Evolutionary conservation across 2,888 invertebrate species (phyloP).

Genomic region (Dicyrtomina minuta): DNA sequence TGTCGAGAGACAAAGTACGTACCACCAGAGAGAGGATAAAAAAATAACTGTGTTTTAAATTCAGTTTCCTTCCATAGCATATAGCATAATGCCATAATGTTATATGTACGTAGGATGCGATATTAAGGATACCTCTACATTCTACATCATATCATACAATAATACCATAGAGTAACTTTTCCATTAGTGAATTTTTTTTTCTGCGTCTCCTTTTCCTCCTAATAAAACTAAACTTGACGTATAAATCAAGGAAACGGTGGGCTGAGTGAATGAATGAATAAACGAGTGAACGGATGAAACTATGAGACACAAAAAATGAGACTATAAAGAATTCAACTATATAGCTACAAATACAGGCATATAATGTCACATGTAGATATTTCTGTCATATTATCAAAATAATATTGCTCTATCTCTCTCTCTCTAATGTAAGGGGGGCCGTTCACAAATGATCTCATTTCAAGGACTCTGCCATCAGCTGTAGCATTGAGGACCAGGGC

Average conservation of each 20-base stretch:
- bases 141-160: too few relatives aligned
- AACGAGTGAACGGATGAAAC: slow-evolving; percentile 9
- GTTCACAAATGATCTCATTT: too few relatives aligned
- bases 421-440: background rate
- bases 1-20: background rate
- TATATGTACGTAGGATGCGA: too few relatives aligned
- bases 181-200: slow-evolving; percentile 11
- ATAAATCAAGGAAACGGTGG: slow-evolving; percentile 13
- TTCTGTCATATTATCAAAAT: too few relatives aligned
- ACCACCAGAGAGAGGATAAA: background rate
- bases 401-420: background rate
- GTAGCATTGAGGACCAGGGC: too few relatives aligned
- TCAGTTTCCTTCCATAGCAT: background rate
- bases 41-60: background rate
- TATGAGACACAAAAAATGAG: slow-evolving; percentile 3
- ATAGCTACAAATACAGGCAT: background rate
- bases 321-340: too few relatives aligned
- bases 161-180: slow-evolving; percentile 11
- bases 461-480: too few relatives aligned
- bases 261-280: slow-evolving; percentile 10
- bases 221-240: slow-evolving; percentile 20
- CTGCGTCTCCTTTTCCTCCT: background rate
- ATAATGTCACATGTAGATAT: too few relatives aligned
- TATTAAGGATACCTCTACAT: too few relatives aligned
- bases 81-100: too few relatives aligned